Conservation (phyloP, 2,888 invertebrate genomes). For the Pelosia muscerda region DNA sequence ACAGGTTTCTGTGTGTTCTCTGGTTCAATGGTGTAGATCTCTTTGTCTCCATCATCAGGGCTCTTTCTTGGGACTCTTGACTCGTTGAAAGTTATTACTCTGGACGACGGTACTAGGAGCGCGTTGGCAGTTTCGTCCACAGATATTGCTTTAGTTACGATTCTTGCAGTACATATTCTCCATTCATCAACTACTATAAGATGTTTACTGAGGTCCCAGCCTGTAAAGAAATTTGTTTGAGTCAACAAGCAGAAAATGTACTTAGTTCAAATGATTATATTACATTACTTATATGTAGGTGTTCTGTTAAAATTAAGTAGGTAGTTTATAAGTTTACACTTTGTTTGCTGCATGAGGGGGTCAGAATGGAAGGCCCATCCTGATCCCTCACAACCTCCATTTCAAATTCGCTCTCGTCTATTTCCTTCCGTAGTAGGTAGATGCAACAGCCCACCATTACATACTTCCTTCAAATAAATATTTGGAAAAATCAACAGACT, state of each 20-base stretch:
- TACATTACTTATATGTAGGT: no score
- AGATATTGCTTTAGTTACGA: conserved; percentile 25
- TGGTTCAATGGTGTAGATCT: conserved; percentile 35
- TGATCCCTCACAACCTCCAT: no score
- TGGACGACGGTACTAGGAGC: background rate
- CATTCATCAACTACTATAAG: conserved; percentile 87
- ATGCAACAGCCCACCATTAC: no score
- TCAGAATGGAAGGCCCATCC: no score
- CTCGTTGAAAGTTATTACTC: conserved; percentile 17
- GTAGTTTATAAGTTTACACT: no score
- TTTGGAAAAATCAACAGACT: no score
- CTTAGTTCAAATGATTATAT: no score
- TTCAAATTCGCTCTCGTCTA: no score
- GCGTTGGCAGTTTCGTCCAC: conserved; percentile 11
- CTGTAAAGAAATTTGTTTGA: conserved; percentile 65
- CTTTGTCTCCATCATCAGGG: background rate
- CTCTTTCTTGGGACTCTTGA: background rate
- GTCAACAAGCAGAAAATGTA: background rate
- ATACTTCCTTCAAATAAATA: no score
- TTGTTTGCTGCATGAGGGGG: no score
- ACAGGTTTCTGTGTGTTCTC: conserved; percentile 13
- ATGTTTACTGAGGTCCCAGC: conserved; percentile 87
- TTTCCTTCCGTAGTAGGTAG: no score
- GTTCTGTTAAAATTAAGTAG: no score
- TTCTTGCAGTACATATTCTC: conserved; percentile 65